phyloP scores from a whole-genome alignment of 2,113 vertebrate species.

The Thamnophis sirtalis region DNA sequence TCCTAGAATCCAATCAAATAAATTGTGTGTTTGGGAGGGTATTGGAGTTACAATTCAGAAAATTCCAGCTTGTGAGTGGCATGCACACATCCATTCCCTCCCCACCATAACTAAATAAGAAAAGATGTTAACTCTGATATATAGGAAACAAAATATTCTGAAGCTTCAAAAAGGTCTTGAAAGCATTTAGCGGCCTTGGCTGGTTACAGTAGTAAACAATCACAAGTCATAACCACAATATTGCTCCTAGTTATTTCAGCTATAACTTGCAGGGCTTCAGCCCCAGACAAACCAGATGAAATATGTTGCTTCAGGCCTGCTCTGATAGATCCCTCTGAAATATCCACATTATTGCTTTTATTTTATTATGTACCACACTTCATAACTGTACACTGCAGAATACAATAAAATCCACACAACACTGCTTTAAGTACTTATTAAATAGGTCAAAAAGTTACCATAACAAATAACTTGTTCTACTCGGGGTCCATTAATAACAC shows the following conservation, averaged over 20 bases:
- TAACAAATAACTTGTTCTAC: slow-evolving; percentile 70
- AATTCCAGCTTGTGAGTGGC: slow-evolving; percentile 39
- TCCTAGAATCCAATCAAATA: slow-evolving; percentile 35
- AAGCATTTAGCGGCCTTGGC: slow-evolving; percentile 60
- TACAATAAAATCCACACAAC: slow-evolving; percentile 69
- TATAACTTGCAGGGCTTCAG: slow-evolving; percentile 79
- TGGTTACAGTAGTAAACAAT: slow-evolving; percentile 73
- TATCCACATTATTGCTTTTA: slow-evolving; percentile 89
- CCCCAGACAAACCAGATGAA: slow-evolving; percentile 75
- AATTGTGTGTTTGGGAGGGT: slow-evolving; percentile 22
- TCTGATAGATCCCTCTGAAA: slow-evolving; percentile 83
- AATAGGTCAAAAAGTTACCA: slow-evolving; percentile 74
- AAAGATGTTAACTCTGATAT: slow-evolving; percentile 61
- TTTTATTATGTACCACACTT: slow-evolving; percentile 90
- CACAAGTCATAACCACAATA: slow-evolving; percentile 87
- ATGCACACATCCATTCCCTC: slow-evolving; percentile 38
- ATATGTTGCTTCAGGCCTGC: slow-evolving; percentile 77
- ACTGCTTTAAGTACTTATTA: slow-evolving; percentile 72
- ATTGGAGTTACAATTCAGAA: slow-evolving; percentile 29
- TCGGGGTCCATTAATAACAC: slow-evolving; percentile 69
- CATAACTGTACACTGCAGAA: slow-evolving; percentile 72
- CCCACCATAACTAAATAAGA: slow-evolving; percentile 39
- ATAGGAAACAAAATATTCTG: slow-evolving; percentile 45
- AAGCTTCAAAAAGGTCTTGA: slow-evolving; percentile 47
- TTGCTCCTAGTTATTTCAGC: slow-evolving; percentile 86